Conservation (phyloP, 1,140 invertebrate species). For the Euura saliciscinereae region DNA sequence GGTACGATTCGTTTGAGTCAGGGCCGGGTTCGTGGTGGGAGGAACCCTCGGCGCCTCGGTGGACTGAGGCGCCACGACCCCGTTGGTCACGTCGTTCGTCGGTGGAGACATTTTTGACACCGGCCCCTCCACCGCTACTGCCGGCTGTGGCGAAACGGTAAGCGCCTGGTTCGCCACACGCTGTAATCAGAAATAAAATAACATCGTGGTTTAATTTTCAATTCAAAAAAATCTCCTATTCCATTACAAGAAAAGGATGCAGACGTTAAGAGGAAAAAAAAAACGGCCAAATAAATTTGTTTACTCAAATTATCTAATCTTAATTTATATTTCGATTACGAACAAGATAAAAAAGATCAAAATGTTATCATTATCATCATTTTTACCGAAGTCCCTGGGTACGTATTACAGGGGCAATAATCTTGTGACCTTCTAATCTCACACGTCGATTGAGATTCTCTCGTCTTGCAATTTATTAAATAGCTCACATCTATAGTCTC, state of each 20-base stretch:
- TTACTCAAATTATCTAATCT: too few species aligned
- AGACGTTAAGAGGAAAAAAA: not conserved
- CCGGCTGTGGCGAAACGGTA: slow-evolving; percentile 58
- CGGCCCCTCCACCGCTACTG: slow-evolving; percentile 58
- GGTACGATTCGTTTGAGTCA: slow-evolving; percentile 53
- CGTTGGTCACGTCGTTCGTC: slow-evolving; percentile 55
- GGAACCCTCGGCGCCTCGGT: slow-evolving; percentile 43
- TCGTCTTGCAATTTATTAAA: too few species aligned
- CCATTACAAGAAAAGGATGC: too few species aligned
- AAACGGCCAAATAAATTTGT: not conserved
- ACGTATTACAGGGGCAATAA: too few species aligned
- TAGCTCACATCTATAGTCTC: too few species aligned
- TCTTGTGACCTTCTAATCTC: too few species aligned
- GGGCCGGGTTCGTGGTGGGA: slow-evolving; percentile 39
- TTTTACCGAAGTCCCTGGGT: not conserved
- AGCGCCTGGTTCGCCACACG: slow-evolving; percentile 60
- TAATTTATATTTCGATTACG: too few species aligned
- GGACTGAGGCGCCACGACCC: slow-evolving; percentile 44
- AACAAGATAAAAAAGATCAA: not conserved
- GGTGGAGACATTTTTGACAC: slow-evolving; percentile 59
- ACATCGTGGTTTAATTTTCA: not conserved
- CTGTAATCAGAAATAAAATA: slow-evolving; percentile 36
- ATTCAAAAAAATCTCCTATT: not conserved
- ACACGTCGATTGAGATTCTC: too few species aligned
- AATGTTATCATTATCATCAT: not conserved